A percentile compares a stretch with the other conserved stretches of the same genome.
Conservation (phyloP, 2,113 vertebrate species). For the Recurvirostra avosetta region DNA sequence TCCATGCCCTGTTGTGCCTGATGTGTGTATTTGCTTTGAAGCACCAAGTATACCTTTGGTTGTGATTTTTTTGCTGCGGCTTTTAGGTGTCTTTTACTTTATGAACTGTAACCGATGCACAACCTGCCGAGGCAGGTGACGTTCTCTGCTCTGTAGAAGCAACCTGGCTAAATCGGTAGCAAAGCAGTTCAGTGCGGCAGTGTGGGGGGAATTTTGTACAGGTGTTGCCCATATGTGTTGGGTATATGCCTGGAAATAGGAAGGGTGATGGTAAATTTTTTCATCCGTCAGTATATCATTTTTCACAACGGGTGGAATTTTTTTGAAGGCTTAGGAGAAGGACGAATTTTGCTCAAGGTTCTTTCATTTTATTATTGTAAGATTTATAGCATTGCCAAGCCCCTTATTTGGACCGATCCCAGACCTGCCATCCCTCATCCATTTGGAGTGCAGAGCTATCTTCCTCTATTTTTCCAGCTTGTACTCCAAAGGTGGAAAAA, state of each 20-base stretch:
- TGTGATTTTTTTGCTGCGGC: not conserved
- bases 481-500: not conserved
- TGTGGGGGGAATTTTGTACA: not conserved
- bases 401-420: slow-evolving; percentile 29
- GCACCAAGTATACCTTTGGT: not conserved
- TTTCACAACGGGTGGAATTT: slow-evolving; percentile 47
- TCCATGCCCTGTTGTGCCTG: not conserved
- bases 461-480: slow-evolving; percentile 18
- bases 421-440: slow-evolving; percentile 13
- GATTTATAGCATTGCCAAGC: slow-evolving; percentile 42
- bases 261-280: not conserved
- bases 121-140: not conserved
- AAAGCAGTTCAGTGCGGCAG: not conserved
- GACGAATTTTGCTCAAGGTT: slow-evolving; percentile 25
- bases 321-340: slow-evolving; percentile 43
- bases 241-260: slow-evolving; percentile 18
- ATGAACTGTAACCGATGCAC: not conserved
- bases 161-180: not conserved
- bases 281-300: slow-evolving; percentile 38
- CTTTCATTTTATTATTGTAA: slow-evolving; percentile 31
- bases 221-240: slow-evolving; percentile 44
- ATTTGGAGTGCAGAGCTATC: not conserved
- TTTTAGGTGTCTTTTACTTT: not conserved
- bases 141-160: not conserved
- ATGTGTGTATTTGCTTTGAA: not conserved